Percentiles rank a stretch among this genome's conserved stretches.
phyloP scores from a whole-genome alignment of 2,888 invertebrate genomes.

The Entomobrya multifasciata region DNA sequence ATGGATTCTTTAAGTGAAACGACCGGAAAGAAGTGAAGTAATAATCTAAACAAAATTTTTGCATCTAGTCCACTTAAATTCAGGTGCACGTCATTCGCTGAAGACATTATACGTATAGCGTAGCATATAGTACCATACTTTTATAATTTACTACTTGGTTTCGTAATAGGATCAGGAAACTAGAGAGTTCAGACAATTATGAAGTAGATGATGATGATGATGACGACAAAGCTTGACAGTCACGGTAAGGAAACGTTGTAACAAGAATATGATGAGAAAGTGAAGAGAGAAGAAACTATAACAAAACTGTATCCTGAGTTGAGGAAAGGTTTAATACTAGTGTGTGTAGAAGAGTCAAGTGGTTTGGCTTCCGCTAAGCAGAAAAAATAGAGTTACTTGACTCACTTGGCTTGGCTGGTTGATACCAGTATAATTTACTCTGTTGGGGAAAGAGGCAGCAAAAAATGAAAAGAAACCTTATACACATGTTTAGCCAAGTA shows the following conservation, averaged over 20 bases:
- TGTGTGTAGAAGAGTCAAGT: not conserved
- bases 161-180: not conserved
- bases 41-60: not conserved
- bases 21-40: not conserved
- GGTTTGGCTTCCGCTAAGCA: slow-evolving; percentile 5
- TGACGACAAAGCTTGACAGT: not conserved
- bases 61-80: too few species aligned
- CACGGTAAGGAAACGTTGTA: not conserved
- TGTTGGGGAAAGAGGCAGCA: not conserved
- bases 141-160: not conserved
- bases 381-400: not conserved
- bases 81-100: too few species aligned
- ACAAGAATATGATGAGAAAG: slow-evolving; percentile 23
- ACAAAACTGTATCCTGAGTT: not conserved
- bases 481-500: not conserved
- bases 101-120: too few species aligned
- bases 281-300: not conserved
- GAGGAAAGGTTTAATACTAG: not conserved
- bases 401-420: not conserved
- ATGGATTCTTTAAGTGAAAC: not conserved
- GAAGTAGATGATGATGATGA: slow-evolving; percentile 22
- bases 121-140: not conserved
- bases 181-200: slow-evolving; percentile 30
- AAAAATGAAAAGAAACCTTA: slow-evolving; percentile 17
- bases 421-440: slow-evolving; percentile 19